Evolutionary conservation across 2,113 vertebrate genomes (phyloP).

Genomic region (Eulemur rufifrons): DNA sequence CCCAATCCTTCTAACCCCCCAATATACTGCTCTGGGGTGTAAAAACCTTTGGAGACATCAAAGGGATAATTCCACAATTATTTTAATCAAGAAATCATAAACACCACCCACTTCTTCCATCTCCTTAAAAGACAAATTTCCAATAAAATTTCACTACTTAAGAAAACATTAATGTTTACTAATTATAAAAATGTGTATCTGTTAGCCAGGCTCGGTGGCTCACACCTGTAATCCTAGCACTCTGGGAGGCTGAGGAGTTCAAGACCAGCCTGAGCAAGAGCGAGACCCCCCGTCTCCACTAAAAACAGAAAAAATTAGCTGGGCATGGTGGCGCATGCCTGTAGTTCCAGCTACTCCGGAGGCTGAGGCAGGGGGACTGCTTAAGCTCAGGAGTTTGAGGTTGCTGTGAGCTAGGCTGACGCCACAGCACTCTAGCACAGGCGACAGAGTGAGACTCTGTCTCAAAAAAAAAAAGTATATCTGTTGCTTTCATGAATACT

Average conservation of each 20-base stretch:
- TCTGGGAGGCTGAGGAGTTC: too few species aligned
- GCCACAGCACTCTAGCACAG: too few species aligned
- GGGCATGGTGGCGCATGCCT: rapidly evolving
- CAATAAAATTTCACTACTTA: neutral
- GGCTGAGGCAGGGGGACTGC: too few species aligned
- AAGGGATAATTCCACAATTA: neutral
- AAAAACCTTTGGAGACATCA: neutral
- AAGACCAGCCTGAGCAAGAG: too few species aligned
- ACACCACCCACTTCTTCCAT: neutral
- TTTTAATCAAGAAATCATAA: conserved; percentile 5
- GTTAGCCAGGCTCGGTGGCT: neutral
- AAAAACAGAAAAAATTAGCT: too few species aligned
- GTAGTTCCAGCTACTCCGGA: too few species aligned
- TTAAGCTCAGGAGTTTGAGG: too few species aligned
- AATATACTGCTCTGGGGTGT: neutral
- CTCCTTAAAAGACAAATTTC: neutral
- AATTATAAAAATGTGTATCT: neutral
- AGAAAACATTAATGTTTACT: neutral
- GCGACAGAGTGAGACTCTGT: too few species aligned
- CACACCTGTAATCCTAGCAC: too few species aligned
- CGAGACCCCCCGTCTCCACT: too few species aligned
- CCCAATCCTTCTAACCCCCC: neutral
- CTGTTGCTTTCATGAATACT: neutral
- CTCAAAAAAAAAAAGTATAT: neutral
- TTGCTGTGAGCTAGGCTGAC: too few species aligned